These are phyloP conservation scores for Zoroaster sp. DNA, from an alignment of 53 echinoderm and acorn worm genomes.

Conservation along the genomic window DNA sequence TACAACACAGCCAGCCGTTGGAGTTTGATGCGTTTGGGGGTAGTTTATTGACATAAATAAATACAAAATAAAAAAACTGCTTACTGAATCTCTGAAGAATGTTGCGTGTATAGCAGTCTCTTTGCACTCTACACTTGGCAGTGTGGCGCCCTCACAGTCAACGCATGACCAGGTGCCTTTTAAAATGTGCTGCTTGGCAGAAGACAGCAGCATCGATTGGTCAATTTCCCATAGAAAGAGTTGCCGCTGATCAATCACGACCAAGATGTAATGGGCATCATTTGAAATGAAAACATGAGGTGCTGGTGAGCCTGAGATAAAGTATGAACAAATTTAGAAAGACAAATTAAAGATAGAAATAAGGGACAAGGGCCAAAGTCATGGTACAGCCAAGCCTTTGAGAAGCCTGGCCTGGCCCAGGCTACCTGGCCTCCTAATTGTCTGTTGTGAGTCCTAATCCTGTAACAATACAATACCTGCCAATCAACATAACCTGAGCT, in stretches of 20 bases:
- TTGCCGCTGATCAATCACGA: conserved; percentile 72
- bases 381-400: too few species aligned
- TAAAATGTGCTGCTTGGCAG: conserved; percentile 59
- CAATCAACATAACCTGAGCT: too few species aligned
- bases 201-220: conserved; percentile 36
- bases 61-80: too few species aligned
- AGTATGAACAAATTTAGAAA: neutral
- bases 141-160: conserved; percentile 54
- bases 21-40: neutral
- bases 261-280: conserved; percentile 70
- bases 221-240: conserved; percentile 90
- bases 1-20: too few species aligned
- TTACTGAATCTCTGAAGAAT: conserved; percentile 84
- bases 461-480: too few species aligned
- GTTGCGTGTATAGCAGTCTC: conserved; percentile 72
- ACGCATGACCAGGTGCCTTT: conserved; percentile 82
- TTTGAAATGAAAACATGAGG: conserved; percentile 76
- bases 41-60: neutral
- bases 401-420: too few species aligned
- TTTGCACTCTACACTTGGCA: conserved; percentile 71
- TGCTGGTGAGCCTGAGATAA: conserved; percentile 38
- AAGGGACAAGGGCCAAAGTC: too few species aligned
- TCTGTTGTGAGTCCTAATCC: too few species aligned
- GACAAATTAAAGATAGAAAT: too few species aligned
- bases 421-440: too few species aligned